Conservation (phyloP, 2,113 vertebrate genomes). For the Pluvialis apricaria region DNA sequence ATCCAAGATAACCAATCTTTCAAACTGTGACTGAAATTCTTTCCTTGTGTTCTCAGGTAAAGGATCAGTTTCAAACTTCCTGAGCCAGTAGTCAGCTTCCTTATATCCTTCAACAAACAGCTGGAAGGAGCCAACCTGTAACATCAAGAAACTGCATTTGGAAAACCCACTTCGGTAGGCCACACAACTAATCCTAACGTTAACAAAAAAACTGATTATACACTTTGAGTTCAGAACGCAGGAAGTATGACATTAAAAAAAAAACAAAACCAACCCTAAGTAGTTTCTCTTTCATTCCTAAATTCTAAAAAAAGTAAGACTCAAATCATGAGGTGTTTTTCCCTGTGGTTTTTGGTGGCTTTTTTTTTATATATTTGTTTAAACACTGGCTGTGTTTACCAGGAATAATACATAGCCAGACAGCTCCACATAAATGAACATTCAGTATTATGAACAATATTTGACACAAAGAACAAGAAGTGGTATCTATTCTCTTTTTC, state of each 20-base stretch:
- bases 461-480: not conserved
- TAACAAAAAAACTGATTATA: not conserved
- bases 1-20: conserved; percentile 92
- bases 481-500: not conserved
- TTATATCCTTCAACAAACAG: conserved; percentile 95
- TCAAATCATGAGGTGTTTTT: not conserved
- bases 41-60: conserved; percentile 96
- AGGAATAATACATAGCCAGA: not conserved
- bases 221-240: not conserved
- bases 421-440: not conserved
- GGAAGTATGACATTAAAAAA: not conserved
- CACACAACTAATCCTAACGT: not conserved
- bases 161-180: not conserved
- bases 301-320: not conserved
- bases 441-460: not conserved
- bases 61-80: conserved; percentile 94
- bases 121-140: conserved; percentile 97
- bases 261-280: too few species aligned
- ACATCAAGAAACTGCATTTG: conserved; percentile 46
- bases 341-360: not conserved
- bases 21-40: conserved; percentile 95
- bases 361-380: not conserved
- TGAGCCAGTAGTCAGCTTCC: conserved; percentile 95
- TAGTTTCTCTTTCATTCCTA: not conserved
- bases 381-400: not conserved